Evolutionary conservation across 1,140 invertebrate genomes (phyloP).

Genomic region (Megathymus violae): DNA sequence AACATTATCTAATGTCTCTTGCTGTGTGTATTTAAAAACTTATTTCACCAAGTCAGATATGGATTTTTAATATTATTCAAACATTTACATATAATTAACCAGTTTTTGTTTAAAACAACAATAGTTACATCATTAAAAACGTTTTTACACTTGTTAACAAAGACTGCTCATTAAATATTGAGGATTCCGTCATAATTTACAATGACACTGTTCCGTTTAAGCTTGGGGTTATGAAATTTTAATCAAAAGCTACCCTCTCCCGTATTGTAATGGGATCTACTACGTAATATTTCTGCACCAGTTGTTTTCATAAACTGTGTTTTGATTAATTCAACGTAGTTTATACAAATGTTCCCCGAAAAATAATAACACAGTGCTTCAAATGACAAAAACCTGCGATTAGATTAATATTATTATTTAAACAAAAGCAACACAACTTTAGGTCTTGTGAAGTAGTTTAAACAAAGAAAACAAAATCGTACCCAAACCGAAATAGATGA

Average conservation of each 20-base stretch:
- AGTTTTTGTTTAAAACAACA: constrained; percentile 28
- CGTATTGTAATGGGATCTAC: constrained; percentile 67
- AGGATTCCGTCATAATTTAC: constrained; percentile 68
- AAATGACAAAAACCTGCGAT: too few species aligned
- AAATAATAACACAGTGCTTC: background rate
- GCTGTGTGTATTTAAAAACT: too few species aligned
- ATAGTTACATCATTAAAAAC: constrained; percentile 33
- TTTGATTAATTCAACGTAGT: constrained; percentile 46
- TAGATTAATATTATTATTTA: too few species aligned
- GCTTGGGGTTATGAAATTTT: constrained; percentile 76
- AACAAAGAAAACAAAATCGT: too few species aligned
- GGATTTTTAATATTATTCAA: background rate
- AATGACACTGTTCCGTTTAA: constrained; percentile 68
- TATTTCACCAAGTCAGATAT: too few species aligned
- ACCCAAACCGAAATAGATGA: constrained; percentile 51
- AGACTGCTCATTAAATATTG: constrained; percentile 72
- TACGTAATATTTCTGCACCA: constrained; percentile 46
- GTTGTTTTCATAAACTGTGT: constrained; percentile 55
- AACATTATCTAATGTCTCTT: too few species aligned
- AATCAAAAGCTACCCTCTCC: constrained; percentile 69
- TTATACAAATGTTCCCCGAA: constrained; percentile 5
- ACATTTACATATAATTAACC: constrained; percentile 22
- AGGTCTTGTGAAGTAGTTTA: too few species aligned
- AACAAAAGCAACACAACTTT: too few species aligned
- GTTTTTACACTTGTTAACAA: constrained; percentile 61